A percentile compares a stretch with the other conserved stretches of the same genome.
phyloP scores from a whole-genome alignment of 2,888 invertebrate species.

The Tachina grossa region DNA sequence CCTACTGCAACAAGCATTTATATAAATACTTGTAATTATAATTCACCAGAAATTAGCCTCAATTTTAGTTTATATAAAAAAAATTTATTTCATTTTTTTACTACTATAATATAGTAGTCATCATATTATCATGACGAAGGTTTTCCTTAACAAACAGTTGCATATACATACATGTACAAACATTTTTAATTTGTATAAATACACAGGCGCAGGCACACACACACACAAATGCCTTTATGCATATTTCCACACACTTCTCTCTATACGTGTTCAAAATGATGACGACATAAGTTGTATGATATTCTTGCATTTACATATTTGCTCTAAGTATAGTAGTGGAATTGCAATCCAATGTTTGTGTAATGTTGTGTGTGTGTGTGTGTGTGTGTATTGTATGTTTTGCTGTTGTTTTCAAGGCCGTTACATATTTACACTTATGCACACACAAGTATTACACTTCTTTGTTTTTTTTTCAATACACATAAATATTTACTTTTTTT shows the following conservation, averaged over 20 bases:
- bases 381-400: background rate
- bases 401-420: conserved; percentile 69
- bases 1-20: too few species aligned
- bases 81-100: background rate
- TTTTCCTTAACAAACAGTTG: background rate
- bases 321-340: background rate
- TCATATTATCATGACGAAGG: background rate
- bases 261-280: conserved; percentile 4
- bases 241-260: background rate
- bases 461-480: background rate
- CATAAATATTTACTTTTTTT: too few species aligned
- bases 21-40: background rate
- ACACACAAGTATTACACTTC: background rate
- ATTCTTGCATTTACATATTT: background rate
- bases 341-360: background rate
- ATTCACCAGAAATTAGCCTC: background rate
- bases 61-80: background rate
- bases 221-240: background rate
- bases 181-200: background rate
- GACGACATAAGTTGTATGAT: conserved; percentile 19
- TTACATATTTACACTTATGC: background rate
- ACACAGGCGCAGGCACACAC: background rate
- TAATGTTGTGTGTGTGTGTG: too few species aligned
- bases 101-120: too few species aligned
- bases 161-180: background rate